A percentile compares a stretch with the other conserved stretches of the same genome.
phyloP scores from a whole-genome alignment of 2,888 invertebrate species.

The Apamea monoglypha region DNA sequence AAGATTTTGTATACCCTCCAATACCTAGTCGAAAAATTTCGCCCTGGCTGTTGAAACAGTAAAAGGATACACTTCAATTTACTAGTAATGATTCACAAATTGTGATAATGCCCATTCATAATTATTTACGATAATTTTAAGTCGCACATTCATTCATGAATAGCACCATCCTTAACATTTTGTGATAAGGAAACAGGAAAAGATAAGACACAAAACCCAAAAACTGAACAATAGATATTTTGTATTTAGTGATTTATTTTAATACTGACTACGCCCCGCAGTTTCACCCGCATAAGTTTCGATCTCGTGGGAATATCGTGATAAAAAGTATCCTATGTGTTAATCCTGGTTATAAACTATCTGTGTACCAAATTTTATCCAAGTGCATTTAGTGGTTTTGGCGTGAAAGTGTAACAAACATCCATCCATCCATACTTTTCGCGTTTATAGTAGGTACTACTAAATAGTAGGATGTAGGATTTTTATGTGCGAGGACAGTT shows the following conservation, averaged over 20 bases:
- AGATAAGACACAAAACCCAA: background rate
- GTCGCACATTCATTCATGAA: conserved; percentile 12
- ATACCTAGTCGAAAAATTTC: background rate
- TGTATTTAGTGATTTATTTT: background rate
- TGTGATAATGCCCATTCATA: conserved; percentile 49
- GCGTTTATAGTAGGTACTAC: too few relatives aligned
- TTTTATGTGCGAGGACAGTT: background rate
- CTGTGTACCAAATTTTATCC: too few relatives aligned
- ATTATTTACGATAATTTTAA: conserved; percentile 53
- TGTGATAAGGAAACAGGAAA: conserved; percentile 53
- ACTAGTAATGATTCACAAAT: conserved; percentile 57
- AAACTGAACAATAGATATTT: background rate
- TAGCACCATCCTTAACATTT: conserved; percentile 32
- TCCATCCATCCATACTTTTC: too few relatives aligned
- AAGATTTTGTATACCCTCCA: conserved; percentile 19
- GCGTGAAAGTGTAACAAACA: too few relatives aligned
- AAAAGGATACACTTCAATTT: conserved; percentile 19
- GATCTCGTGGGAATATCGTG: too few relatives aligned
- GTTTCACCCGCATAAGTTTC: too few relatives aligned
- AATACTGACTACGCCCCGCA: too few relatives aligned
- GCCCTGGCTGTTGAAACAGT: background rate
- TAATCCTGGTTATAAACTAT: too few relatives aligned
- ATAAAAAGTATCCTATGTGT: too few relatives aligned
- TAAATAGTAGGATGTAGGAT: too few relatives aligned
- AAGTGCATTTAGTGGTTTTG: too few relatives aligned